These are phyloP conservation scores for Parambassis ranga DNA, from an alignment of 2,797 vertebrate genomes.

Conservation along the genomic window DNA sequence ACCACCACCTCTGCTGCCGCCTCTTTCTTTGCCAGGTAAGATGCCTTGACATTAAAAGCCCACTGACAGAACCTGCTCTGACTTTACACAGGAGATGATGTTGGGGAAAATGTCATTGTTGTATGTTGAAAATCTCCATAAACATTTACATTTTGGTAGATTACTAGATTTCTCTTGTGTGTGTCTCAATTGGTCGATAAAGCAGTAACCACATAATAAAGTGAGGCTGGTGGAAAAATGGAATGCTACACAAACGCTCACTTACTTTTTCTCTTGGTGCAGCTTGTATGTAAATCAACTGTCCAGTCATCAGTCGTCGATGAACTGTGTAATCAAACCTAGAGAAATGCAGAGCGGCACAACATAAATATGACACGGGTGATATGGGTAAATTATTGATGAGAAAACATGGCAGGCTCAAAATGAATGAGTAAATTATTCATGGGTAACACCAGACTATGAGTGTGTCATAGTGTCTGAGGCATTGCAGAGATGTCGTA, in stretches of 20 bases:
- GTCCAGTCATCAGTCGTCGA: constrained; percentile 19
- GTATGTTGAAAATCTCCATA: no score
- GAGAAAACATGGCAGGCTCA: constrained; percentile 53
- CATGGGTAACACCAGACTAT: constrained; percentile 45
- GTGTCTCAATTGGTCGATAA: neutral
- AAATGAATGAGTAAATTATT: constrained; percentile 69
- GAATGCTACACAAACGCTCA: neutral
- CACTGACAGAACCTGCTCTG: neutral
- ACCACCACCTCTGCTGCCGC: constrained; percentile 89
- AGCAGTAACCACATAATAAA: neutral
- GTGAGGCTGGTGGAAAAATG: neutral
- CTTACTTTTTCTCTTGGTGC: constrained; percentile 7
- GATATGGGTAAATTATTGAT: constrained; percentile 64
- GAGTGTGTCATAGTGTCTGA: constrained; percentile 45
- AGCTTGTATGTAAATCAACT: constrained; percentile 23
- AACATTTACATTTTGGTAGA: no score
- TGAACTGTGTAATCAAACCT: constrained; percentile 44
- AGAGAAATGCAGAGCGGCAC: constrained; percentile 33
- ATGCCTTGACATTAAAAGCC: neutral
- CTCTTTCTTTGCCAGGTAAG: constrained; percentile 97
- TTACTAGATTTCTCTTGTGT: neutral
- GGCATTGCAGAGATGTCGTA: constrained; percentile 29
- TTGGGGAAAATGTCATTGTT: no score
- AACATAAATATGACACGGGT: constrained; percentile 51
- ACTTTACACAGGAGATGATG: neutral